Conservation (phyloP, 2,113 vertebrate species). For the Semnornis frantzii region DNA sequence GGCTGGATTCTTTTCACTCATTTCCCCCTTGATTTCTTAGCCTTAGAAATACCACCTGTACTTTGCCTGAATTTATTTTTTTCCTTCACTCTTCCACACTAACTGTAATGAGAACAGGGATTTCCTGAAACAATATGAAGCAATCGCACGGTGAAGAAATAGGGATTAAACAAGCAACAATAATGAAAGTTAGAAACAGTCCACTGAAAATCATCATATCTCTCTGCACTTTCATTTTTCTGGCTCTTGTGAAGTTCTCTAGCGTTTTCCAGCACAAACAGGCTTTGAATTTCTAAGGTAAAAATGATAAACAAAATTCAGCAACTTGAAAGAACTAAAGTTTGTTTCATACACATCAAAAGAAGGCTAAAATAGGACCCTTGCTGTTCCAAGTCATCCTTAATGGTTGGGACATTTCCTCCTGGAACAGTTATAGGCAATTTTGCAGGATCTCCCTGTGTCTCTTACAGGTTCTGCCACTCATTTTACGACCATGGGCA, state of each 20-base stretch:
- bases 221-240: not conserved
- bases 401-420: not conserved
- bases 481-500: slow-evolving; percentile 4
- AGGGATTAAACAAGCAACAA: not conserved
- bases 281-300: not conserved
- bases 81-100: not conserved
- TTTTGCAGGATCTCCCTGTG: not conserved
- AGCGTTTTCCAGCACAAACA: not conserved
- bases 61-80: not conserved
- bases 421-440: not conserved
- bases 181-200: not conserved
- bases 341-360: not conserved
- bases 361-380: not conserved
- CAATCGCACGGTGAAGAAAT: not conserved
- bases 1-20: not conserved
- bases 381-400: not conserved
- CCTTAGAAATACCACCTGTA: not conserved
- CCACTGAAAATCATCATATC: not conserved
- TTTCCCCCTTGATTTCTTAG: slow-evolving; percentile 19
- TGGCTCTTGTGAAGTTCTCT: not conserved
- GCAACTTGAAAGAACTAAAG: not conserved
- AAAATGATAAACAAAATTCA: not conserved
- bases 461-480: not conserved
- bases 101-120: not conserved
- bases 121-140: slow-evolving; percentile 3